Conservation (phyloP, 2,888 invertebrate genomes). For the Sinopyrophorus schimmeli region DNA sequence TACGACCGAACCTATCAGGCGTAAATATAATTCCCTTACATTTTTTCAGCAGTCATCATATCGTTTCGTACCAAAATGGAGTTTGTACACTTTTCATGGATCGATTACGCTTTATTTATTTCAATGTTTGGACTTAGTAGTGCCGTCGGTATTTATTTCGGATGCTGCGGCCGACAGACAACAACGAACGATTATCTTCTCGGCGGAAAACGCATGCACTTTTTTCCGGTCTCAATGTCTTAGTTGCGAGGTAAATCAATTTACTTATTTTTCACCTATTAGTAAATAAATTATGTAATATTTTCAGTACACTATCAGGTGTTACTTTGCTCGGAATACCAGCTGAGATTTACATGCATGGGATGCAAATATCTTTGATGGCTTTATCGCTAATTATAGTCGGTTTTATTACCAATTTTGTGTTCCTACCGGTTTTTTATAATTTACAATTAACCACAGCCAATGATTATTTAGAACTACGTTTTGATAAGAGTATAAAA, state of each 20-base stretch:
- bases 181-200: slow-evolving; percentile 71
- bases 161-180: slow-evolving; percentile 61
- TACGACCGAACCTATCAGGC: too few species aligned
- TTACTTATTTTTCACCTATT: not conserved
- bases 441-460: slow-evolving; percentile 70
- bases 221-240: slow-evolving; percentile 73
- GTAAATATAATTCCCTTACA: too few species aligned
- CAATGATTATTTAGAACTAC: slow-evolving; percentile 68
- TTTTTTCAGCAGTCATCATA: too few species aligned
- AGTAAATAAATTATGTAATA: slow-evolving; percentile 2
- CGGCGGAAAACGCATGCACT: slow-evolving; percentile 72
- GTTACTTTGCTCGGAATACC: slow-evolving; percentile 75
- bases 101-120: slow-evolving; percentile 61
- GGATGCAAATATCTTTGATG: slow-evolving; percentile 64
- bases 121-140: slow-evolving; percentile 59
- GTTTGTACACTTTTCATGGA: slow-evolving; percentile 54
- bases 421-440: slow-evolving; percentile 69
- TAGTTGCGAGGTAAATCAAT: slow-evolving; percentile 69
- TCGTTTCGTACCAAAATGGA: too few species aligned
- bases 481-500: slow-evolving; percentile 65
- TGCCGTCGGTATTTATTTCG: slow-evolving; percentile 64
- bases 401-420: slow-evolving; percentile 46
- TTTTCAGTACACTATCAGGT: slow-evolving; percentile 70
- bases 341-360: slow-evolving; percentile 73
- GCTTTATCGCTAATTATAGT: slow-evolving; percentile 52